phyloP scores from a whole-genome alignment of 1,140 invertebrate species.

The Caenorhabditis briggsae region DNA sequence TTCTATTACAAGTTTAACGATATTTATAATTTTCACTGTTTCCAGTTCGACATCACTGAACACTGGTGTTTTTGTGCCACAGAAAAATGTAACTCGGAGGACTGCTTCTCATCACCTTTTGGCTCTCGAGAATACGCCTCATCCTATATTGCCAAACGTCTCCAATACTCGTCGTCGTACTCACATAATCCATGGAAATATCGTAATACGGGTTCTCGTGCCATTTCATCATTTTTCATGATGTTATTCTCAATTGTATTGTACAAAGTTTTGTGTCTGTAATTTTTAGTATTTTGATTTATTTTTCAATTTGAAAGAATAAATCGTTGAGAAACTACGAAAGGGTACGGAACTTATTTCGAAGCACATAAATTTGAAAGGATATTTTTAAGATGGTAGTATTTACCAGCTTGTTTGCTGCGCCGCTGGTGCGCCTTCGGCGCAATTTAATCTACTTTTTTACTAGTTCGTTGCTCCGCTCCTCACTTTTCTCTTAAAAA shows the following conservation, averaged over 20 bases:
- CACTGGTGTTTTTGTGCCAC: slow-evolving; percentile 74
- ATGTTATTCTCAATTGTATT: neutral
- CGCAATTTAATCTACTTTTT: no score
- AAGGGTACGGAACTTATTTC: no score
- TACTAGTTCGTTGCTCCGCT: no score
- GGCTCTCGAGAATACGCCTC: slow-evolving; percentile 58
- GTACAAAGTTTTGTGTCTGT: slow-evolving; percentile 15
- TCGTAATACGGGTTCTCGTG: slow-evolving; percentile 47
- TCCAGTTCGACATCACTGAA: slow-evolving; percentile 71
- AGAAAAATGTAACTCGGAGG: slow-evolving; percentile 69
- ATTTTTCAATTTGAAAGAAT: no score
- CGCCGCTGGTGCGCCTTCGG: no score
- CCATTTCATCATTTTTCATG: slow-evolving; percentile 8
- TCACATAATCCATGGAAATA: slow-evolving; percentile 51
- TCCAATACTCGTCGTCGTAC: slow-evolving; percentile 59
- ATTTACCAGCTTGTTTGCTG: no score
- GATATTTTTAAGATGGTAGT: no score
- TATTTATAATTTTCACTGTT: neutral
- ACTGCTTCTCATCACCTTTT: slow-evolving; percentile 64
- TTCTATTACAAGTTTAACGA: no score
- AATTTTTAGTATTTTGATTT: neutral
- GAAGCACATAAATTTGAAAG: no score
- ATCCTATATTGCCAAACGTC: slow-evolving; percentile 62
- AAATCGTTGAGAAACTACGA: no score
- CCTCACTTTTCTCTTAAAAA: no score